Evolutionary conservation across 2,113 vertebrate species (phyloP).

Genomic region (Zapornia atra): DNA sequence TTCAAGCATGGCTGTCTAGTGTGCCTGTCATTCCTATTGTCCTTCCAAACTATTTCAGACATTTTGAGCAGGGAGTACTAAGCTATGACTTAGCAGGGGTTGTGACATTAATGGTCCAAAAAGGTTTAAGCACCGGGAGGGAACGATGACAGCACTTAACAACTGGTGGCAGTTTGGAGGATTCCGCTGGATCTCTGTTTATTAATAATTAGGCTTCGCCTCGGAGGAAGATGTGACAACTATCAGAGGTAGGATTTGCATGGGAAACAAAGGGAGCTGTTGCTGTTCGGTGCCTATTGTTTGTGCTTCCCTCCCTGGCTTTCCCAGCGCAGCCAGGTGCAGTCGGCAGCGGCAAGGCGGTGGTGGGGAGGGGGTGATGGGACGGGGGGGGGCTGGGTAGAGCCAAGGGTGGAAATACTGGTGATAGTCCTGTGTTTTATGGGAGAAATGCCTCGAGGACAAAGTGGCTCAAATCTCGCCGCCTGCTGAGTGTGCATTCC

Average conservation of each 20-base stretch:
- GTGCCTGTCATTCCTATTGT: conserved; percentile 82
- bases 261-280: conserved; percentile 77
- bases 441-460: conserved; percentile 60
- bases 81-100: conserved; percentile 81
- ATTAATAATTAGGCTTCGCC: conserved; percentile 67
- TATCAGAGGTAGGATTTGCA: conserved; percentile 81
- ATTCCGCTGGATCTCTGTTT: conserved; percentile 72
- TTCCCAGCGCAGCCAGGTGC: conserved; percentile 51
- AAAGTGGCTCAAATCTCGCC: background rate
- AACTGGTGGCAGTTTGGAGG: conserved; percentile 71
- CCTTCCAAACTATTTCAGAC: conserved; percentile 84
- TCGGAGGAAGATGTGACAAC: conserved; percentile 81
- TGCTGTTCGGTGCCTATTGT: conserved; percentile 56
- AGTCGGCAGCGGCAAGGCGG: background rate
- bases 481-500: conserved; percentile 65
- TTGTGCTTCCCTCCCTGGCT: background rate
- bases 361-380: background rate
- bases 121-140: conserved; percentile 68
- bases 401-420: background rate
- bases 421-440: background rate
- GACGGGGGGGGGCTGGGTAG: background rate
- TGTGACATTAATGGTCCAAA: conserved; percentile 74
- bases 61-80: conserved; percentile 78
- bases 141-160: conserved; percentile 70
- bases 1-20: conserved; percentile 81